phyloP scores from a whole-genome alignment of 2,797 vertebrate species.

The Bradypodion ventrale region DNA sequence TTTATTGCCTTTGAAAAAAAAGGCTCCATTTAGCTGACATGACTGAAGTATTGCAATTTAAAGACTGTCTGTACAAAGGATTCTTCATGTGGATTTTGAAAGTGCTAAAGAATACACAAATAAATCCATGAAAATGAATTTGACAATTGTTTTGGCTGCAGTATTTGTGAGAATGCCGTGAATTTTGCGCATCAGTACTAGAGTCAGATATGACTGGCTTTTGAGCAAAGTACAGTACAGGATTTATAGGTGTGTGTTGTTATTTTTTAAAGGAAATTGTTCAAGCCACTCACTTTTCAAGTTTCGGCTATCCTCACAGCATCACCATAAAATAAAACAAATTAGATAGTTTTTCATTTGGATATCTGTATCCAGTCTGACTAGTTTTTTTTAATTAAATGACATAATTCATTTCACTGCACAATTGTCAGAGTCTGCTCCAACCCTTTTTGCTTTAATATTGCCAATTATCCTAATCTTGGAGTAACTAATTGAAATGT shows the following conservation, averaged over 20 bases:
- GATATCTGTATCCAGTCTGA: too few species aligned
- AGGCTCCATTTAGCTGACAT: background rate
- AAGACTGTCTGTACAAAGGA: background rate
- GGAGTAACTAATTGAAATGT: conserved; percentile 50
- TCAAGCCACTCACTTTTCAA: background rate
- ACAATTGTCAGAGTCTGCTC: background rate
- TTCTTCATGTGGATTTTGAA: background rate
- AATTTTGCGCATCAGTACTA: background rate
- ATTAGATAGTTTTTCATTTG: background rate
- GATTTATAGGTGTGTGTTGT: too few species aligned
- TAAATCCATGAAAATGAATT: background rate
- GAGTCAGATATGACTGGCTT: too few species aligned
- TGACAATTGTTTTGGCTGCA: background rate
- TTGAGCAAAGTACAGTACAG: too few species aligned
- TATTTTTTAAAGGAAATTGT: too few species aligned
- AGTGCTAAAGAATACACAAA: background rate
- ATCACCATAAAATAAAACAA: background rate
- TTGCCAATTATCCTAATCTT: conserved; percentile 1
- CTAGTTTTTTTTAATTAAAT: background rate
- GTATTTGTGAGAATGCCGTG: background rate
- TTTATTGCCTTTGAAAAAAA: background rate
- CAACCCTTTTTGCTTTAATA: background rate
- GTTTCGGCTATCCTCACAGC: background rate
- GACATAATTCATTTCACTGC: background rate
- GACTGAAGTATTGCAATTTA: too few species aligned